Evolutionary conservation across 1,140 invertebrate species (phyloP), one percentile per base, ranked within the genome.

Genomic region (Ostrea edulis): DNA sequence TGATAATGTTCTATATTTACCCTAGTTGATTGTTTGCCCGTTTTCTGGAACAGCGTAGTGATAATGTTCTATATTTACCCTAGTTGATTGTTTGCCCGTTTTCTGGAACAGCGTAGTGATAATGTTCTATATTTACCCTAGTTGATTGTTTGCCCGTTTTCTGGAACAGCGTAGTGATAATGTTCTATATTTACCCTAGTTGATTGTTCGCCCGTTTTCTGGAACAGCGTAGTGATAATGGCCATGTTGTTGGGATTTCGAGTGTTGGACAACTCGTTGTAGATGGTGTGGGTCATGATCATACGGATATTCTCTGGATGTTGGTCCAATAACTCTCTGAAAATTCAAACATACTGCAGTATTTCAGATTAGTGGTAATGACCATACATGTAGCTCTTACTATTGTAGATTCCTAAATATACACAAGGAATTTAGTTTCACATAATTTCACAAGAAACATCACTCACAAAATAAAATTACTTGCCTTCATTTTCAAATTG

Each of bases 221-320:
- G 97, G 92, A 99, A 98, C 93, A 99, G 97, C 2, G 97, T 97
- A 9, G 97, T 96, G 71, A 98, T 95, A 91, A 98, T 96, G 1
- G 97, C 96, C 97, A 99, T 98, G 95, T 99, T 99, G 95, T 99
- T 99, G 0, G 97, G 97, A 96, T 98, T 99, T 82, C 98, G 96
- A 92, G 97, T 97, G 29, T 94, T 95, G 0, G 98, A 98, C 54
- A 99, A 95, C 95, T 99, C 98, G 95, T 99, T 99, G 95, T 98
- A 98, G 89, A 99, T 97, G 0, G 98, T 98, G 92, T 98, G 97
- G 90, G 98, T 98, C 88, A 99, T 95, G 58, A 99, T 96, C n/a
- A 97, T 97, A 52, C 96, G 96, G 11, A 99, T 95, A 93, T 99
- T 98, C 25, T 97, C 97, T 8, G 97, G 96, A 93, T 97, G 97